Evolutionary conservation across 2,113 vertebrate species (phyloP).

Genomic region (Rhabdomys dilectus): DNA sequence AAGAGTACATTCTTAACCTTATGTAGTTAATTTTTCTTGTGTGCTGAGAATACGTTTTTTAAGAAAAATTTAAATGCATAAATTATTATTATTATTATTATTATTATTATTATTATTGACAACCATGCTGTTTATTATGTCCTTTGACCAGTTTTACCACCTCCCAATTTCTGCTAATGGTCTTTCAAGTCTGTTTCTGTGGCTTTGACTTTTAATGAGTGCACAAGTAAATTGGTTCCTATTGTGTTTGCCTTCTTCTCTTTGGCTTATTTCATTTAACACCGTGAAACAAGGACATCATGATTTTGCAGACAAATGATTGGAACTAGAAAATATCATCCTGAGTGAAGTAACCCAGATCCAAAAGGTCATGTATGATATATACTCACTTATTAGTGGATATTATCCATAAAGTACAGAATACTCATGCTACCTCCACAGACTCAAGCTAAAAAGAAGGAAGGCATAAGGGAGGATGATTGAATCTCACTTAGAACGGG

Average conservation of each 20-base stretch:
- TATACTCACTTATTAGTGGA: no score
- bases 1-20: not conserved
- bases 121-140: not conserved
- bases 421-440: no score
- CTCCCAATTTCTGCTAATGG: not conserved
- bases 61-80: not conserved
- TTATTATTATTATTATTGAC: not conserved
- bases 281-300: not conserved
- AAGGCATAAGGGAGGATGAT: no score
- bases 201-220: not conserved
- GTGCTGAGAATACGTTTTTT: not conserved
- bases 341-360: no score
- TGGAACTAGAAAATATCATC: no score
- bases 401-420: no score
- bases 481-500: no score
- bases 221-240: not conserved
- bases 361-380: no score
- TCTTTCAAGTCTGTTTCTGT: not conserved
- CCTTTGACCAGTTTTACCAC: not conserved
- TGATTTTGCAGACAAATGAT: no score
- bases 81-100: not conserved
- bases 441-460: no score
- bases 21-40: not conserved
- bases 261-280: not conserved
- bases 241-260: not conserved